Base-by-base conservation (phyloP, 2,113 vertebrate genomes). In the Nicator chloris region DNA sequence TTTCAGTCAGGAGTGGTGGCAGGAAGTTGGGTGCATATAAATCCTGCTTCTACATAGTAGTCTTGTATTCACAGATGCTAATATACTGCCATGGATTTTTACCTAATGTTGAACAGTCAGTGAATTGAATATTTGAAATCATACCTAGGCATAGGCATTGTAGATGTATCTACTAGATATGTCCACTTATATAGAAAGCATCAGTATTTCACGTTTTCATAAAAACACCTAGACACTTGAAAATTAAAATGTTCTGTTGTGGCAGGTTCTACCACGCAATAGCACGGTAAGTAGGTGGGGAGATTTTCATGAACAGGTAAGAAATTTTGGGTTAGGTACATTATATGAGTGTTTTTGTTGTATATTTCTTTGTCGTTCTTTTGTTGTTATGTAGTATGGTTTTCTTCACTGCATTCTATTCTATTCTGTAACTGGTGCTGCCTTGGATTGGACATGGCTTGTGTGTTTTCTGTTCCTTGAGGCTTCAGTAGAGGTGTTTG, bases 361-460 rank as follows among this genome's bases (percentile, higher is more conserved):
- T 86, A 2, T 77, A 39, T 84, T 78, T 78, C 7, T 53, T 61
- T 75, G 6, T 60, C 78, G 35, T 80, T 83, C 37, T 31, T 82
- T 61, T 54, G 30, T 68, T 82, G 39, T 53, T 69, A n/a, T 86
- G 11, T 31, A 56, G 13, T 54, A 35, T 31, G 53, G 28, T 83
- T 86, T 71, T 72, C 18, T 82, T 37, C 31, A 11, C 28, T 83
- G 31, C 42, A 37, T 65, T 80, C 15, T 87, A 1, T 66, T 78
- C 16, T 90, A 51, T 27, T 37, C n/a, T n/a, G n/a, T 86, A 71
- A 49, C 28, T 85, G 13, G 12, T 61, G 9, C 31, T 75, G 2
- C 23, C 42, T 10, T 24, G 33, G 13, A 13, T 9, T 63, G 30
- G 37, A 22, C 1, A 0, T 40, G 10, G 17, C 10, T 77, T 0